Base-by-base conservation (phyloP, 2,888 invertebrate genomes). In the Deilephila porcellus region DNA sequence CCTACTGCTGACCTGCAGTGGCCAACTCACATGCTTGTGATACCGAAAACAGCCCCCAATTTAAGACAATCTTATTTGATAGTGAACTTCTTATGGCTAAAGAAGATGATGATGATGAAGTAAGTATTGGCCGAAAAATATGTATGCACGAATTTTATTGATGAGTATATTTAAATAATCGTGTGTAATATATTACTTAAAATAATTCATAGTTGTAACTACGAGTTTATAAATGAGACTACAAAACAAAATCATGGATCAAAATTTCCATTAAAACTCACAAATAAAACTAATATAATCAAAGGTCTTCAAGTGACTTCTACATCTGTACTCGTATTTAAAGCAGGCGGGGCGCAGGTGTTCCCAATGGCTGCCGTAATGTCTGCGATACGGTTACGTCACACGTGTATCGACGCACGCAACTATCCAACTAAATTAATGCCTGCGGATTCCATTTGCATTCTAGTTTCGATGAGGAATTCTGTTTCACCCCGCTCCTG, bases 321-420 rank as follows among this genome's bases (percentile, higher is more conserved):
- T 77, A 73, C 75, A 78, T 78, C 76, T 73, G 72, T 72, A 52
- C 77, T 76, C 76, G 81, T 78, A 82, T 83, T 82, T 82, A 76
- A 78, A 79, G 76, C 74, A 78, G 74, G 59, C 73, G 76, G 71
- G 71, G 80, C 79, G 76, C 87, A 88, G 87, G 88, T 88, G 88
- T 77, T 37, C 73, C 74, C 75, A 85, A 88, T 84, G 79, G 82
- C 77, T 74, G 70, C 73, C 75, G 76, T 81, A 80, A 80, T 82
- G 74, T 79, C 76, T 79, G 77, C 79, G 79, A 80, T 82, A 80
- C 73, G 80, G 75, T 82, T 76, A 77, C 77, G 73, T 79, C 76
- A 83, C 79, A 76, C 63, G 73, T 76, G 45, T 25, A 67, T 67
- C 67, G 67, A 67, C 34, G 45, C 37, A 67, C 67, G 67, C 67